Evolutionary conservation across 2,888 invertebrate genomes (phyloP).

Genomic region (Polia nebulosa): DNA sequence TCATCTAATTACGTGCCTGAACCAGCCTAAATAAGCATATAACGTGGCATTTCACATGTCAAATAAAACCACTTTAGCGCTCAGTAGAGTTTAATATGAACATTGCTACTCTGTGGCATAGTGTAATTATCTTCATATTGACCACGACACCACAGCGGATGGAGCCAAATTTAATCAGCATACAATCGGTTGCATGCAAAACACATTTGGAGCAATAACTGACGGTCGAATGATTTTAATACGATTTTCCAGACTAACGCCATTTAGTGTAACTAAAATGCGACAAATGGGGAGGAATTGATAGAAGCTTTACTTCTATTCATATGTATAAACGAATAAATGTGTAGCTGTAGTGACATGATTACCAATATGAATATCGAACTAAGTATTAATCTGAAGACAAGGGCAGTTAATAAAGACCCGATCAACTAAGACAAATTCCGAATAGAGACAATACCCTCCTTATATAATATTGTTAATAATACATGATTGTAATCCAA

Average conservation of each 20-base stretch:
- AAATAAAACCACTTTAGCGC: constrained; percentile 63
- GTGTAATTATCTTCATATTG: constrained; percentile 73
- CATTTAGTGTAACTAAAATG: constrained; percentile 38
- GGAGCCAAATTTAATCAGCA: constrained; percentile 70
- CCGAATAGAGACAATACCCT: constrained; percentile 21
- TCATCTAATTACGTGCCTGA: constrained; percentile 67
- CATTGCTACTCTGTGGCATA: constrained; percentile 60
- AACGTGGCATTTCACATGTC: constrained; percentile 67
- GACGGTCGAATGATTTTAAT: constrained; percentile 48
- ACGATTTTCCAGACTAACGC: constrained; percentile 52
- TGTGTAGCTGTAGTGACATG: not conserved
- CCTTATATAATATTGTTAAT: constrained; percentile 10
- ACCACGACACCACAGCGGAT: constrained; percentile 64
- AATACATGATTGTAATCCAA: constrained; percentile 30
- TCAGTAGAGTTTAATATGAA: constrained; percentile 52
- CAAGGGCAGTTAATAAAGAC: constrained; percentile 22
- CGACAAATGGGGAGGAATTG: not conserved
- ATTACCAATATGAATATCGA: constrained; percentile 14
- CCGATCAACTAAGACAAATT: constrained; percentile 33
- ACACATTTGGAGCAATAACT: constrained; percentile 57
- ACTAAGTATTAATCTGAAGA: constrained; percentile 13
- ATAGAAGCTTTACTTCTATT: not conserved
- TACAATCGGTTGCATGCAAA: constrained; percentile 63
- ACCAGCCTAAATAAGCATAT: constrained; percentile 63
- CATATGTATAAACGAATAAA: too few relatives aligned